phyloP scores from a whole-genome alignment of 1,140 invertebrate species.

The Nautilus pompilius region DNA sequence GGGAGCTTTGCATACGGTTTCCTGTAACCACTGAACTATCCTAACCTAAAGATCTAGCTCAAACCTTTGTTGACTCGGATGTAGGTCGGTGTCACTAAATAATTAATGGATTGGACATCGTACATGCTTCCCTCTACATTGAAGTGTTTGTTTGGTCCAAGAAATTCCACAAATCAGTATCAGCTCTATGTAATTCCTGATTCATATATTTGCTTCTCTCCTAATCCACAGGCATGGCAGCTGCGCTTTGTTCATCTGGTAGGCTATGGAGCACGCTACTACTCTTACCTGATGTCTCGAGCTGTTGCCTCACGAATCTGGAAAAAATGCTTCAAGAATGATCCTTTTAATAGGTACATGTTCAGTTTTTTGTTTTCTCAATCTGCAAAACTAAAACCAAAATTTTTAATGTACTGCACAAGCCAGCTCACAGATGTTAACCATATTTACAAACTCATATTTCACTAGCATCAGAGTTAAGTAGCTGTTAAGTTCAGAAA shows the following conservation, averaged over 20 bases:
- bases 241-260: constrained; percentile 93
- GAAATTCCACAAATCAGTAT: too few species aligned
- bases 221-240: constrained; percentile 77
- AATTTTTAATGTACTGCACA: neutral
- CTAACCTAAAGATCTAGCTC: too few species aligned
- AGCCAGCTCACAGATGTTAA: neutral
- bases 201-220: constrained; percentile 1
- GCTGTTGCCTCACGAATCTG: constrained; percentile 92
- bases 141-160: too few species aligned
- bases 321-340: constrained; percentile 78
- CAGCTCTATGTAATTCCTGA: too few species aligned
- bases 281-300: constrained; percentile 92
- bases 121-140: too few species aligned
- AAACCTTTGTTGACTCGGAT: too few species aligned
- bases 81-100: too few species aligned
- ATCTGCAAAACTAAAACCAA: neutral
- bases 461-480: neutral
- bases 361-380: neutral
- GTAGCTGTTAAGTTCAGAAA: neutral
- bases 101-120: too few species aligned
- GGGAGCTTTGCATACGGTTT: too few species aligned
- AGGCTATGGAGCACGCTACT: constrained; percentile 97
- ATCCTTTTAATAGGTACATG: constrained; percentile 70
- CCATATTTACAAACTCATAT: neutral
- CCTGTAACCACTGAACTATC: too few species aligned